phyloP scores from a whole-genome alignment of 2,888 invertebrate species.

The Axea sp. region DNA sequence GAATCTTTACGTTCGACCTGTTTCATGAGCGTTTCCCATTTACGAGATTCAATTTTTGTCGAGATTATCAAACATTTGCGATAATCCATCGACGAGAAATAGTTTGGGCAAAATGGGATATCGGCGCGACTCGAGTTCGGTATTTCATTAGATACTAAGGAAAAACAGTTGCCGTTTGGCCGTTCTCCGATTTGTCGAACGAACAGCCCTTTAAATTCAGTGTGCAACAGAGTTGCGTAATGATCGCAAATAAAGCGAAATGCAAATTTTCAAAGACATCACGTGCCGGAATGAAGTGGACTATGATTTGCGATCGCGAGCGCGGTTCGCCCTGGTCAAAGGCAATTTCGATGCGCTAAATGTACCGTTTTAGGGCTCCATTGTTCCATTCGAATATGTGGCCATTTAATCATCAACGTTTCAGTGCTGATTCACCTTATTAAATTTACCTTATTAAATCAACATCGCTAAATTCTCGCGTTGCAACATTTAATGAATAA shows the following conservation, averaged over 20 bases:
- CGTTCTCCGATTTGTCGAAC: too few relatives aligned
- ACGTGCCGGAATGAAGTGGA: conserved; percentile 8
- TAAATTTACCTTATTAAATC: too few relatives aligned
- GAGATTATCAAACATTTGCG: conserved; percentile 7
- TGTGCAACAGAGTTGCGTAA: conserved; percentile 1
- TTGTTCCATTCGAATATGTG: too few relatives aligned
- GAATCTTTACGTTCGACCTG: conserved; percentile 30
- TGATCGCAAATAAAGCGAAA: background rate
- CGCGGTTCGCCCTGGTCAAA: conserved; percentile 1
- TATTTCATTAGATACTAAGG: background rate
- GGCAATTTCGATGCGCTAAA: conserved; percentile 17
- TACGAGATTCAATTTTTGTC: conserved; percentile 26
- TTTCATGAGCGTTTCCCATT: conserved; percentile 15
- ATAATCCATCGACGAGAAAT: conserved; percentile 20
- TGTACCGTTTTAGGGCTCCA: too few relatives aligned
- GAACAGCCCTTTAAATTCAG: too few relatives aligned
- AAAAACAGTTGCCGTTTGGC: background rate
- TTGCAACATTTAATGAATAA: too few relatives aligned
- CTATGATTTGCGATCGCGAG: conserved; percentile 12
- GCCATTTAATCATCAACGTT: too few relatives aligned
- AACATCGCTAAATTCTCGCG: too few relatives aligned
- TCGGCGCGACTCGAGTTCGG: conserved; percentile 3
- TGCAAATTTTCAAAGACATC: conserved; percentile 10
- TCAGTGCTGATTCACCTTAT: too few relatives aligned
- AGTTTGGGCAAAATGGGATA: conserved; percentile 2